Percentiles rank a stretch among this genome's conserved stretches.
phyloP scores from a whole-genome alignment of 2,113 vertebrate genomes.

The Octodon degus region DNA sequence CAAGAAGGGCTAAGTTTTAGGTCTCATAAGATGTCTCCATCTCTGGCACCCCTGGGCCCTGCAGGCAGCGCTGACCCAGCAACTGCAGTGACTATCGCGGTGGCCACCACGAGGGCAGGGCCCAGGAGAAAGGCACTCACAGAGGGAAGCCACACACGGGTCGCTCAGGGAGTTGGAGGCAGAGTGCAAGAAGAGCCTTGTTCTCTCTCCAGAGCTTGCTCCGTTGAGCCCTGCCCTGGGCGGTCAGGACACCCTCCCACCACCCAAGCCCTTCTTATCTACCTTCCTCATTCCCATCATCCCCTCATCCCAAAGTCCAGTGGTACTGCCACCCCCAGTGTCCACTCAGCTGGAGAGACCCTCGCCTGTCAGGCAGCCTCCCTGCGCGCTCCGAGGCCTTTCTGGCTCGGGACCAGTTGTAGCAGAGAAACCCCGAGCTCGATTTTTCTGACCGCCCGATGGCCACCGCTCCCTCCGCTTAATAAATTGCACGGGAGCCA shows the following conservation, averaged over 20 bases:
- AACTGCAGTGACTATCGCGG: rapidly evolving
- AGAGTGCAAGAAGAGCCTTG: too few relatives aligned
- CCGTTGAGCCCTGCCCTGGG: neutral
- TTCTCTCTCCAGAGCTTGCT: neutral
- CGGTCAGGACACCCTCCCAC: neutral
- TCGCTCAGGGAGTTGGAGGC: neutral
- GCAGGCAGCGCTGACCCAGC: too few relatives aligned
- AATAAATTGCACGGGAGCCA: constrained; percentile 71
- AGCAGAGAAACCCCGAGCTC: constrained; percentile 72
- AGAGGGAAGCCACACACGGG: neutral
- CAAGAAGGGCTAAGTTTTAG: neutral
- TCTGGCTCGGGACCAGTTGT: constrained; percentile 49
- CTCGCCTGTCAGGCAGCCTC: neutral
- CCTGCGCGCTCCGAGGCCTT: neutral
- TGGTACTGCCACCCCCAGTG: rapidly evolving
- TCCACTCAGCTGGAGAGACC: neutral
- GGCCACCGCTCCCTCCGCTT: constrained; percentile 76
- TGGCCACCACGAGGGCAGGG: neutral
- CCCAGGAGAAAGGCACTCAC: neutral
- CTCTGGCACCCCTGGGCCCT: neutral
- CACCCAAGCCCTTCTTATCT: rapidly evolving
- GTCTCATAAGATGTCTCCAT: neutral
- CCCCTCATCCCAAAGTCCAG: neutral
- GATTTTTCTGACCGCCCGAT: constrained; percentile 71
- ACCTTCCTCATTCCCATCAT: rapidly evolving